Percentiles rank a stretch among this genome's conserved stretches.
Evolutionary conservation across 2,797 vertebrate species (phyloP).

Genomic region (Acanthurus tractus): DNA sequence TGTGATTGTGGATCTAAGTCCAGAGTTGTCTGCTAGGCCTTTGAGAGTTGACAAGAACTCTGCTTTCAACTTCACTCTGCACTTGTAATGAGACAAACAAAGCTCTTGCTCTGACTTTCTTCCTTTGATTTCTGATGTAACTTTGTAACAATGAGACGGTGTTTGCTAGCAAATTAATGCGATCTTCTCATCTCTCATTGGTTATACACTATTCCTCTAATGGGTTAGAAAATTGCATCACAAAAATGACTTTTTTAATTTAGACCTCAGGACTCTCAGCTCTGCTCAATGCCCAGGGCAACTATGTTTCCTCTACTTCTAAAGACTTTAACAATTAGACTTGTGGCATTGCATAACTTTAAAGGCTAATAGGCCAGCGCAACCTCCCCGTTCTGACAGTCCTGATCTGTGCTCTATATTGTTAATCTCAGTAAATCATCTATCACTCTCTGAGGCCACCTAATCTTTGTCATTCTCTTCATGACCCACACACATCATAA

Average conservation of each 20-base stretch:
- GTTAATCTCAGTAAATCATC: slow-evolving; percentile 83
- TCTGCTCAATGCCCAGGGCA: slow-evolving; percentile 24
- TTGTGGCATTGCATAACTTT: slow-evolving; percentile 59
- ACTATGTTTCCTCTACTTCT: slow-evolving; percentile 42
- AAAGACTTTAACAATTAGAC: slow-evolving; percentile 39
- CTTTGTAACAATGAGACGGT: slow-evolving; percentile 46
- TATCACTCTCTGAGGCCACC: slow-evolving; percentile 68
- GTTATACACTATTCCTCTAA: slow-evolving; percentile 41
- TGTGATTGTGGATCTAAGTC: slow-evolving; percentile 32
- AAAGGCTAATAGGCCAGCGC: slow-evolving; percentile 53
- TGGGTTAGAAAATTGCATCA: slow-evolving; percentile 69
- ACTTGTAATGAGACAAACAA: slow-evolving; percentile 50
- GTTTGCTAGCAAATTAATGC: slow-evolving; percentile 55
- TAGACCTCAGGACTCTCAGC: slow-evolving; percentile 42
- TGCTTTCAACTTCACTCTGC: slow-evolving; percentile 39
- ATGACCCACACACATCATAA: slow-evolving; percentile 79
- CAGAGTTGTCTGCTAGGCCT: slow-evolving; percentile 39
- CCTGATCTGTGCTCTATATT: slow-evolving; percentile 67
- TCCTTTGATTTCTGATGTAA: slow-evolving; percentile 75
- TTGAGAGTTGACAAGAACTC: slow-evolving; percentile 40
- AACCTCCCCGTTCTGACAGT: slow-evolving; percentile 29
- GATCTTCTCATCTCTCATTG: slow-evolving; percentile 41
- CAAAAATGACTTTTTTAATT: slow-evolving; percentile 60
- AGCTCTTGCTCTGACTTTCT: slow-evolving; percentile 20
- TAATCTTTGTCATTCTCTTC: slow-evolving; percentile 81